phyloP scores from a whole-genome alignment of 1,140 invertebrate genomes.

The Subanguina moxae region DNA sequence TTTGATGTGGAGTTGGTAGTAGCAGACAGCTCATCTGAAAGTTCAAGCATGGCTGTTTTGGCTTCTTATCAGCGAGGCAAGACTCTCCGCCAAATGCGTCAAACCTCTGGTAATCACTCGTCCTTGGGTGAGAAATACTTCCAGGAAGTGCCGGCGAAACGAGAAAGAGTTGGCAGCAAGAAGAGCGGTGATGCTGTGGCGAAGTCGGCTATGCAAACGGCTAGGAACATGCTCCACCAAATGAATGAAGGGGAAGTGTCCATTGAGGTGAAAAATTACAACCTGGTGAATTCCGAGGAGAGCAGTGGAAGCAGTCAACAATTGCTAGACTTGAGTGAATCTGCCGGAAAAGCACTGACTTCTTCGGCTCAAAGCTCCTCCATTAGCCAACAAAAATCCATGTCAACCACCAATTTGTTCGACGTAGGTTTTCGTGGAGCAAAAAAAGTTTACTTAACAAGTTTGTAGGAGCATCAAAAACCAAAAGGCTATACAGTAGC shows the following conservation, averaged over 20 bases:
- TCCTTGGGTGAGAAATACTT: background rate
- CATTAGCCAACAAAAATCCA: slow-evolving; percentile 47
- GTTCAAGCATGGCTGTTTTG: no score
- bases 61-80: no score
- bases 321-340: background rate
- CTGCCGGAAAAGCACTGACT: background rate
- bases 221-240: background rate
- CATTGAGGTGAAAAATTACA: slow-evolving; percentile 3
- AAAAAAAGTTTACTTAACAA: background rate
- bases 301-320: no score
- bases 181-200: background rate
- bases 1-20: slow-evolving; percentile 74
- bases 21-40: background rate
- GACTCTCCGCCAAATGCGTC: background rate
- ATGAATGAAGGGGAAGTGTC: background rate
- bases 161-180: background rate
- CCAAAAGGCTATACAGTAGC: slow-evolving; percentile 33
- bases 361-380: background rate
- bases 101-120: background rate
- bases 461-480: slow-evolving; percentile 16
- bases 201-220: background rate
- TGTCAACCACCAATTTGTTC: slow-evolving; percentile 57
- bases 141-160: background rate
- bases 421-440: slow-evolving; percentile 29
- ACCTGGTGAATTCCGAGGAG: background rate